Base-by-base conservation (phyloP, 2,888 invertebrate genomes). In the Ennomos erosarius region DNA sequence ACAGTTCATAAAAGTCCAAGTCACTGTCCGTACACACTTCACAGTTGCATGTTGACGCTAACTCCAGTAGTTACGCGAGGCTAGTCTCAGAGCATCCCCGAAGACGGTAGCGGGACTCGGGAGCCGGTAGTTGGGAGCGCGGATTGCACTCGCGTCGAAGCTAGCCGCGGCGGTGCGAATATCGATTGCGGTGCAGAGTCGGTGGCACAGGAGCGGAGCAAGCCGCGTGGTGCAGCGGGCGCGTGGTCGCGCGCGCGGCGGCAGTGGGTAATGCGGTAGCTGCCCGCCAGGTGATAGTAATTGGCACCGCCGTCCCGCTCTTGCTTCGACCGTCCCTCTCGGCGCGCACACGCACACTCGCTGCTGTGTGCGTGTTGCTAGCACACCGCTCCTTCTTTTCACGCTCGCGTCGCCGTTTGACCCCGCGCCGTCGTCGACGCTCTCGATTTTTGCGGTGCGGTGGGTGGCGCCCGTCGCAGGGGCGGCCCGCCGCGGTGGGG, bases 371-470 rank as follows among this genome's bases (percentile, higher is more conserved):
- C 80, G 88, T 84, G 81, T 72, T 68, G 78, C 84, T 79, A 76
- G 82, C 87, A 85, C 90, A 89, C 85, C 87, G 88, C 84, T 89
- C 88, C 90, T 91, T 90, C 90, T 90, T 90, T 90, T 89, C 89
- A 90, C 90, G 90, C 90, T 88, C 85, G 87, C 90, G 88, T 86
- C 90, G 90, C 89, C 90, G 90, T 91, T 90, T 91, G 91, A 91
- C 91, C 91, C 90, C 90, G 90, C 89, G 87, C 88, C 79, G 88
- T 88, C 88, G 92, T 85, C 90, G 90, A 85, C 88, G 91, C 88
- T 92, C 92, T 92, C 92, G 93, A 93, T 94, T 94, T 94, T 94
- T 94, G 93, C 93, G 93, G 87, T 92, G 90, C 93, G 89, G 93
- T 93, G 94, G 93, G 93, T 93, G 93, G 93, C 89, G 88, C 93